Evolutionary conservation across 2,113 vertebrate genomes (phyloP).

Genomic region (Tor tambroides): DNA sequence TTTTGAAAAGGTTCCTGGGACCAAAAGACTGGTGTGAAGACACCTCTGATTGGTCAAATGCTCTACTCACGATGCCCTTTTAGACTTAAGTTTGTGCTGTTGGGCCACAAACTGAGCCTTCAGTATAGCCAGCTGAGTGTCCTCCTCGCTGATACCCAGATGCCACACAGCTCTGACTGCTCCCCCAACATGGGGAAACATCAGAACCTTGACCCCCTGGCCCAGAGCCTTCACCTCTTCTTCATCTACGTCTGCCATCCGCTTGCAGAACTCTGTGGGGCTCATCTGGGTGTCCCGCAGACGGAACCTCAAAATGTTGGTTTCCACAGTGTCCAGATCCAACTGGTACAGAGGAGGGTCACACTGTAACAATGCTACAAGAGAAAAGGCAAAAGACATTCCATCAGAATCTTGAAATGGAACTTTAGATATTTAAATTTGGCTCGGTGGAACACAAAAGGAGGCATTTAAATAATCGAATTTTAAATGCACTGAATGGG

Average conservation of each 20-base stretch:
- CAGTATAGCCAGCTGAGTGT: constrained; percentile 76
- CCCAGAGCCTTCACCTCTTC: constrained; percentile 71
- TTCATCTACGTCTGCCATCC: constrained; percentile 68
- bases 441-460: too few species aligned
- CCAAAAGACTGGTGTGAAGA: neutral
- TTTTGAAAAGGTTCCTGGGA: neutral
- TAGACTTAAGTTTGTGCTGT: constrained; percentile 52
- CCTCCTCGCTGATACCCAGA: constrained; percentile 68
- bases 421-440: neutral
- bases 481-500: neutral
- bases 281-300: constrained; percentile 52
- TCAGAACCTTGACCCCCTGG: constrained; percentile 71
- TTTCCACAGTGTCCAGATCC: constrained; percentile 75
- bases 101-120: constrained; percentile 80
- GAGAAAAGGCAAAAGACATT: neutral
- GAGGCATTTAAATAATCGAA: neutral
- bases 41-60: too few species aligned
- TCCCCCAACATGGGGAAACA: constrained; percentile 73
- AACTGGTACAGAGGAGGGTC: constrained; percentile 72
- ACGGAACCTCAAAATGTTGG: constrained; percentile 79
- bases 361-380: constrained; percentile 67
- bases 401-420: neutral
- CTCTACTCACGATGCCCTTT: constrained; percentile 35
- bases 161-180: constrained; percentile 80
- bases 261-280: constrained; percentile 74